Evolutionary conservation across 2,797 vertebrate species (phyloP), one percentile per base, ranked within the genome.

Genomic region (Notolepis coatsorum): DNA sequence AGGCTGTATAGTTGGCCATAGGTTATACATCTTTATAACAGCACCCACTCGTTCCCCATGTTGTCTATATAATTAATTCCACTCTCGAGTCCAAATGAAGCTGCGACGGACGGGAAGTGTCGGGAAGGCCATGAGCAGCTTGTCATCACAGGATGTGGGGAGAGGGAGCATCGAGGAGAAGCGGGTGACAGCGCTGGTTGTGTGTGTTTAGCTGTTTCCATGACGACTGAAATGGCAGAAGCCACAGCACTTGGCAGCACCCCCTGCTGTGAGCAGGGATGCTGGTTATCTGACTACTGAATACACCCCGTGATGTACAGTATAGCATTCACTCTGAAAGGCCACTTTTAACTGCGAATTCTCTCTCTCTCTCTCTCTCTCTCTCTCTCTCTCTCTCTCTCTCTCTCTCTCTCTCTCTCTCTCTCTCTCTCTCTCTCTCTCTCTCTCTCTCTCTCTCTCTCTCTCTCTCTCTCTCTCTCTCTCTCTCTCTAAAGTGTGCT

Each of bases 121-220:
- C n/a, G n/a, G n/a, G n/a, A n/a, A n/a, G n/a, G n/a, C n/a, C n/a
- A n/a, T n/a, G n/a, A 53, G 25, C 28, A 13, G 3, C 62, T 59
- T 55, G 62, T 69, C 46, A 59, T 80, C 72, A 63, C 60, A 67
- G 61, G 66, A 59, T 61, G 62, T 61, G 74, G 73, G 68, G 79
- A 47, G 66, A 74, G 74, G 73, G 68, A 80, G 47, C 66, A 74
- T 56, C 18, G 61, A 66, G 62, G 33, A 38, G 52, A 66, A 61
- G 56, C 71, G 1, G 80, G 83, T 73, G 80, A 73, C 79, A 79
- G 75, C 39, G 71, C 80, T 84, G 62, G 37, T 66, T 84, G 82
- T 91, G 82, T 91, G 82, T 91, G 84, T 81, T 80, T 78, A 69
- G 71, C 68, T 86, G 92, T 93, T 92, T 86, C 90, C 84, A 91